Evolutionary conservation across 2,113 vertebrate genomes (phyloP).

Genomic region (Empidonax alnorum): DNA sequence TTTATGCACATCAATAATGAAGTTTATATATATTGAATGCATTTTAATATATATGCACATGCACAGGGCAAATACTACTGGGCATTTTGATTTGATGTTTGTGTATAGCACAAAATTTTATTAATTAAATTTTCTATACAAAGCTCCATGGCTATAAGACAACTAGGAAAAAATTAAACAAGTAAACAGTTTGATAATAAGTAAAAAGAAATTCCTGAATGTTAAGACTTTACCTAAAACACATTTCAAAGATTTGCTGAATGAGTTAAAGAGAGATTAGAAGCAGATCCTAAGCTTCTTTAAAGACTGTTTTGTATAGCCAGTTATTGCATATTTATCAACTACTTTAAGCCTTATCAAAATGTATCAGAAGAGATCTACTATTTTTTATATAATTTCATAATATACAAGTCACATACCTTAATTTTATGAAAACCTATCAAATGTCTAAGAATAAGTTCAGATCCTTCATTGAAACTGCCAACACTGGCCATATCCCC

Average conservation of each 20-base stretch:
- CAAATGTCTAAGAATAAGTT: background rate
- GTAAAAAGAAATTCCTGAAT: background rate
- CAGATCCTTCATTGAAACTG: background rate
- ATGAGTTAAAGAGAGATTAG: background rate
- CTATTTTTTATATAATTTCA: background rate
- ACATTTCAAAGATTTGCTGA: background rate
- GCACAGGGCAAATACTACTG: background rate
- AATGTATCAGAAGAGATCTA: background rate
- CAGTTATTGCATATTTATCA: background rate
- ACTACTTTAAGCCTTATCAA: background rate
- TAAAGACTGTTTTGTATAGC: background rate
- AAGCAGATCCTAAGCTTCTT: background rate
- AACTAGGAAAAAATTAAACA: background rate
- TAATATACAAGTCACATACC: background rate
- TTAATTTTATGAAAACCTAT: background rate
- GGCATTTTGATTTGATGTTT: background rate
- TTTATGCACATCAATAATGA: background rate
- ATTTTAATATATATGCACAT: background rate
- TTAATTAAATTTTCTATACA: background rate
- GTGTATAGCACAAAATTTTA: background rate
- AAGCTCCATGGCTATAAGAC: background rate
- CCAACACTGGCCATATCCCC: background rate
- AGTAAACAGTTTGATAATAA: background rate
- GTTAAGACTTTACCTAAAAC: background rate
- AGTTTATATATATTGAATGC: background rate